phyloP scores from a whole-genome alignment of 2,113 vertebrate genomes.

The Tragelaphus imberbis region DNA sequence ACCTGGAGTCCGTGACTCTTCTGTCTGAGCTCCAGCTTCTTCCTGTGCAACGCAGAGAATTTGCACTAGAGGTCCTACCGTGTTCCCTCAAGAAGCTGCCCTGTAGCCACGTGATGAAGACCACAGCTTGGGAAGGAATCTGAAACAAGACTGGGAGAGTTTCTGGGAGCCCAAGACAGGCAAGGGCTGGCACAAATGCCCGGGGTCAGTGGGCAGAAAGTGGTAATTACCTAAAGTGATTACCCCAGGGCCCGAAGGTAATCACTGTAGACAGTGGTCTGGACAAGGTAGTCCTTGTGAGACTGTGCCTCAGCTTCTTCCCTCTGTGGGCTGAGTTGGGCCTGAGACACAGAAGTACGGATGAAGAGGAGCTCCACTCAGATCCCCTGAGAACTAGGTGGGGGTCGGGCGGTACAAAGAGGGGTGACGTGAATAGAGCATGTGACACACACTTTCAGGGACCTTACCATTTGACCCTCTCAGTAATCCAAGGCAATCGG shows the following conservation, averaged over 20 bases:
- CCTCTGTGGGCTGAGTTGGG: background rate
- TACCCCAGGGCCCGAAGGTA: background rate
- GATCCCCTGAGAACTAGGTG: background rate
- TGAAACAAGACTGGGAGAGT: background rate
- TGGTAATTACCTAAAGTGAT: background rate
- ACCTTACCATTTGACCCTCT: background rate
- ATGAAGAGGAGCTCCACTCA: fast-evolving
- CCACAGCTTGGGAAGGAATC: background rate
- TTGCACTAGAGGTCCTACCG: background rate
- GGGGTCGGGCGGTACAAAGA: no score
- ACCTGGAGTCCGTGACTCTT: background rate
- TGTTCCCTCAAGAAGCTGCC: background rate
- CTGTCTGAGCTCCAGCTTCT: background rate
- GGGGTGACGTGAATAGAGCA: background rate
- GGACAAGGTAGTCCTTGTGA: background rate
- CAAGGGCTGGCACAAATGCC: background rate
- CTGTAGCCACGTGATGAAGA: background rate
- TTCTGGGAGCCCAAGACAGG: background rate
- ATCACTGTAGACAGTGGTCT: background rate
- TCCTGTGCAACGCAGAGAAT: background rate
- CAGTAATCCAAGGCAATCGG: background rate
- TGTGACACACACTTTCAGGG: background rate
- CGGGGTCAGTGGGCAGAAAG: background rate
- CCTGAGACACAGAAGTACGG: background rate
- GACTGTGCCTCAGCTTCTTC: background rate